phyloP scores from a whole-genome alignment of 2,888 invertebrate species.

The Ferrisia virgata region DNA sequence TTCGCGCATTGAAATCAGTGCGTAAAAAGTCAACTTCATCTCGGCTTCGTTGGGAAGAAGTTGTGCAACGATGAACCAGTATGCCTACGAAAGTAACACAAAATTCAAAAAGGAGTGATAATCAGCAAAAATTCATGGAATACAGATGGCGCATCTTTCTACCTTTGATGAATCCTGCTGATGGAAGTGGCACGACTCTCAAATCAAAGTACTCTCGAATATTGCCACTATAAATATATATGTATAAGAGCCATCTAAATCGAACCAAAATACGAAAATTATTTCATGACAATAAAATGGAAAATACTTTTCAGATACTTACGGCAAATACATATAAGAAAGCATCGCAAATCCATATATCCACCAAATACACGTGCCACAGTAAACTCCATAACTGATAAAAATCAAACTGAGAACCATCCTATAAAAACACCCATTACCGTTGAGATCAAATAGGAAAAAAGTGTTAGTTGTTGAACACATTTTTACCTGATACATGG shows the following conservation, averaged over 20 bases:
- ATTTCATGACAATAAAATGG: background rate
- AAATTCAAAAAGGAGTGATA: background rate
- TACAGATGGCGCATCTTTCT: background rate
- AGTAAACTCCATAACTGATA: slow-evolving; percentile 24
- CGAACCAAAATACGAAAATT: background rate
- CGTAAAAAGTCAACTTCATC: slow-evolving; percentile 81
- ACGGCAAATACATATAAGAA: slow-evolving; percentile 36
- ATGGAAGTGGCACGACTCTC: background rate
- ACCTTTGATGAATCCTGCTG: slow-evolving; percentile 35
- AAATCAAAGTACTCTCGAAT: slow-evolving; percentile 36
- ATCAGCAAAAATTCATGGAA: background rate
- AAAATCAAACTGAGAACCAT: background rate
- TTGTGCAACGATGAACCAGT: slow-evolving; percentile 73
- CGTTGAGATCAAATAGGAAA: background rate
- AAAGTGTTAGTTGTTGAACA: background rate
- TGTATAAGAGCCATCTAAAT: slow-evolving; percentile 27
- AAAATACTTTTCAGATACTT: background rate
- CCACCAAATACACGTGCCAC: slow-evolving; percentile 36
- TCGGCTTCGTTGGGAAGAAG: slow-evolving; percentile 68
- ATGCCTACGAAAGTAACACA: slow-evolving; percentile 57
- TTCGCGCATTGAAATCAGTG: slow-evolving; percentile 81
- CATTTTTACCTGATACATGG: slow-evolving; percentile 12
- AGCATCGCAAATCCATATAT: slow-evolving; percentile 39
- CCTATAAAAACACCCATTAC: background rate
- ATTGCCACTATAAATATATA: slow-evolving; percentile 10